phyloP scores from a whole-genome alignment of 2,113 vertebrate genomes.

The Rhinichthys klamathensis region DNA sequence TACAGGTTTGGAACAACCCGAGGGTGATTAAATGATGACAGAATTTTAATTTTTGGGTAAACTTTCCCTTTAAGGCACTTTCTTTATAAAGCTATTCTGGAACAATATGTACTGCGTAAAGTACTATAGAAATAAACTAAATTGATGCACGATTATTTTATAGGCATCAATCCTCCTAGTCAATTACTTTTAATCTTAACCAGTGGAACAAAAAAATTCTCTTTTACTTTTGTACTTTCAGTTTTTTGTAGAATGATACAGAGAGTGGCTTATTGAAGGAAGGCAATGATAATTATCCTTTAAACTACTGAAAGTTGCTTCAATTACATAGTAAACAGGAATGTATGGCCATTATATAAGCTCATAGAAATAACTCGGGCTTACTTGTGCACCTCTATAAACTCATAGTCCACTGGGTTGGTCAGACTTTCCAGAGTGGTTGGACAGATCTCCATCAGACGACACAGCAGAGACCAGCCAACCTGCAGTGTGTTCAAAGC shows the following conservation, averaged over 20 bases:
- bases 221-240: no score
- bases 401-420: constrained; percentile 82
- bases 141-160: not conserved
- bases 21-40: no score
- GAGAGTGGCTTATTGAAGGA: no score
- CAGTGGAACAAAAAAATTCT: not conserved
- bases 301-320: no score
- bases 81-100: not conserved
- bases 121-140: not conserved
- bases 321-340: not conserved
- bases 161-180: not conserved
- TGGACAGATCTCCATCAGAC: constrained; percentile 90
- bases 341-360: not conserved
- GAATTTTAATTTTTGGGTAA: no score
- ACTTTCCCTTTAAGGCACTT: not conserved
- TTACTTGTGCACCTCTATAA: constrained; percentile 89
- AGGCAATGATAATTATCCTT: no score
- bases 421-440: constrained; percentile 79
- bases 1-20: no score
- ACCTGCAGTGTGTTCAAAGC: constrained; percentile 69
- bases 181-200: not conserved
- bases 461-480: constrained; percentile 90
- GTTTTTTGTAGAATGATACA: no score
- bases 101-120: not conserved
- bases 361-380: constrained; percentile 60